phyloP scores from a whole-genome alignment of 2,797 vertebrate species.

The Urosaurus nigricauda region DNA sequence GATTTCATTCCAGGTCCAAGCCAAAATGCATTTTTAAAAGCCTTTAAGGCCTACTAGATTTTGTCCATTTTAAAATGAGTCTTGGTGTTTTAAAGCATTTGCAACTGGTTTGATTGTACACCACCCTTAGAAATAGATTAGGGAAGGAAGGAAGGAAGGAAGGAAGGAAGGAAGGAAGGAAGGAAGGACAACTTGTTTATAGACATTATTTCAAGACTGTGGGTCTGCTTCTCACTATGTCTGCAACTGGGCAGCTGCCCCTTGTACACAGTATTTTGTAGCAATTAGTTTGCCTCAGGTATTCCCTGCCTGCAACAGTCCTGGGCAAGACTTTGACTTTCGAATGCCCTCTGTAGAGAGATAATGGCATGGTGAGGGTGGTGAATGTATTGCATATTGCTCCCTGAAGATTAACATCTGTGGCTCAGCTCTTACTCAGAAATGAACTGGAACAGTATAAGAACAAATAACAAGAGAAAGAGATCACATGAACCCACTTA shows the following conservation, averaged over 20 bases:
- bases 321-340: conserved; percentile 24
- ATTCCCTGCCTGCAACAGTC: too few relatives aligned
- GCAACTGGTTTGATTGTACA: too few relatives aligned
- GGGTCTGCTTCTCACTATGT: not conserved
- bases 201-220: not conserved
- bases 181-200: too few relatives aligned
- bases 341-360: conserved; percentile 5
- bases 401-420: not conserved
- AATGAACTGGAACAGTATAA: conserved; percentile 7
- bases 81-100: too few relatives aligned
- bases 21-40: too few relatives aligned
- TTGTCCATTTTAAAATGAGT: too few relatives aligned
- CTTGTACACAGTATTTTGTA: not conserved
- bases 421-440: not conserved
- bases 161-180: not conserved
- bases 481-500: conserved; percentile 10
- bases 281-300: not conserved
- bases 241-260: not conserved
- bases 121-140: not conserved
- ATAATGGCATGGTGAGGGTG: not conserved
- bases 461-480: not conserved
- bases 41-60: too few relatives aligned
- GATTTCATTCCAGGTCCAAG: too few relatives aligned
- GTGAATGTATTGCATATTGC: not conserved
- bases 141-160: too few relatives aligned